A percentile compares a stretch with the other conserved stretches of the same genome.
phyloP scores from a whole-genome alignment of 2,113 vertebrate genomes.

The Ranitomeya variabilis region DNA sequence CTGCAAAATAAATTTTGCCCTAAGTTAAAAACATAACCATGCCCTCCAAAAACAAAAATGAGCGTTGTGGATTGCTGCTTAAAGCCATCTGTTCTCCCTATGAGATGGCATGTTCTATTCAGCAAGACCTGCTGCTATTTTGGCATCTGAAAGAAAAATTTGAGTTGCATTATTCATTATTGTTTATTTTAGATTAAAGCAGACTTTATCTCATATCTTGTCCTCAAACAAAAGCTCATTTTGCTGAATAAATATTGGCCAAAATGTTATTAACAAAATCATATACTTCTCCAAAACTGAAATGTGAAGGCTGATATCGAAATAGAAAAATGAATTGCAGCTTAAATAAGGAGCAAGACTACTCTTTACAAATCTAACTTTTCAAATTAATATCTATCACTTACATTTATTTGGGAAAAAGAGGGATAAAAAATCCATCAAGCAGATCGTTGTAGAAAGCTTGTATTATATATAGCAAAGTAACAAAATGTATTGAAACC shows the following conservation, averaged over 20 bases:
- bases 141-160: conserved; percentile 41
- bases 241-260: conserved; percentile 54
- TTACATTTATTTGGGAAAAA: neutral
- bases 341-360: conserved; percentile 1
- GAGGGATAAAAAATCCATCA: no score
- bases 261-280: conserved; percentile 54
- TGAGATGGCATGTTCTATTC: conserved; percentile 46
- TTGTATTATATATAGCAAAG: neutral
- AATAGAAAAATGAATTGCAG: conserved; percentile 17
- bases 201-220: conserved; percentile 56
- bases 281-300: conserved; percentile 48
- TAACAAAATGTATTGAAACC: neutral
- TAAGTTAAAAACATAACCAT: conserved; percentile 46
- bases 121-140: conserved; percentile 58
- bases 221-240: conserved; percentile 58
- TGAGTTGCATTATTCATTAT: conserved; percentile 56
- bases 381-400: neutral
- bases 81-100: conserved; percentile 54
- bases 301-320: conserved; percentile 23
- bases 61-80: conserved; percentile 22
- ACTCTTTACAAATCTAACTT: conserved; percentile 7
- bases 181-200: conserved; percentile 58
- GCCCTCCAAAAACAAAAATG: conserved; percentile 42
- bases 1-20: conserved; percentile 30
- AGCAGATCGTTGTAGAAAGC: neutral